Conservation (phyloP, 2,888 invertebrate species). For the Drosophila bunnanda region DNA sequence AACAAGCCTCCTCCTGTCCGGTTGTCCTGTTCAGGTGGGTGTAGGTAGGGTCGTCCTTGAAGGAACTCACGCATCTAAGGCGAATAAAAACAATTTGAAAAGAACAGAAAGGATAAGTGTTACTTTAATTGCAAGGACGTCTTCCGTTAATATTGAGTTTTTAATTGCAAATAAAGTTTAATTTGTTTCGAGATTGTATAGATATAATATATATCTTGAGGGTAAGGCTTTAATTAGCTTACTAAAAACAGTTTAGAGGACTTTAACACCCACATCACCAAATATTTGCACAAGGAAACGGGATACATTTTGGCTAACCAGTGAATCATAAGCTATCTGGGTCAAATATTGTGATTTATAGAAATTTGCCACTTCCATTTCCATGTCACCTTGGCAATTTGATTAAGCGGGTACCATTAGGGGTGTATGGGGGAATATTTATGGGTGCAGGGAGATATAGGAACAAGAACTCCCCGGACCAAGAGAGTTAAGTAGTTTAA, state of each 20-base stretch:
- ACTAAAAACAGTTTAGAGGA: no score
- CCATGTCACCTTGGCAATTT: neutral
- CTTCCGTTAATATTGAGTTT: neutral
- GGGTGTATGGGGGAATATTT: neutral
- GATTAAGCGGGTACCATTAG: neutral
- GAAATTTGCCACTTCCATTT: neutral
- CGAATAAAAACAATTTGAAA: neutral
- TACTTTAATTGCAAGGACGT: no score
- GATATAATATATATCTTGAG: neutral
- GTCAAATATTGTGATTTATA: conserved; percentile 2
- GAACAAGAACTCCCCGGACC: neutral
- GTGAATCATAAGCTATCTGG: neutral
- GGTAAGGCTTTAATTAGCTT: neutral
- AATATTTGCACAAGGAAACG: neutral
- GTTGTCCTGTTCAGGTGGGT: neutral
- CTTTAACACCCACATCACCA: neutral
- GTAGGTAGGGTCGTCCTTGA: neutral
- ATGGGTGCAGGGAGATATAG: neutral
- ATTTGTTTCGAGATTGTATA: no score
- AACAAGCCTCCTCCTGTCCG: neutral
- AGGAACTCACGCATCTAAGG: no score
- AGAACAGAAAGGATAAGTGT: neutral
- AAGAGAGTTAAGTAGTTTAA: neutral
- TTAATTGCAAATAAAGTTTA: no score
- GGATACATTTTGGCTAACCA: neutral